These are phyloP conservation scores for Aricia artaxerxes DNA, from an alignment of 2,888 invertebrate genomes.

Conservation along the genomic window DNA sequence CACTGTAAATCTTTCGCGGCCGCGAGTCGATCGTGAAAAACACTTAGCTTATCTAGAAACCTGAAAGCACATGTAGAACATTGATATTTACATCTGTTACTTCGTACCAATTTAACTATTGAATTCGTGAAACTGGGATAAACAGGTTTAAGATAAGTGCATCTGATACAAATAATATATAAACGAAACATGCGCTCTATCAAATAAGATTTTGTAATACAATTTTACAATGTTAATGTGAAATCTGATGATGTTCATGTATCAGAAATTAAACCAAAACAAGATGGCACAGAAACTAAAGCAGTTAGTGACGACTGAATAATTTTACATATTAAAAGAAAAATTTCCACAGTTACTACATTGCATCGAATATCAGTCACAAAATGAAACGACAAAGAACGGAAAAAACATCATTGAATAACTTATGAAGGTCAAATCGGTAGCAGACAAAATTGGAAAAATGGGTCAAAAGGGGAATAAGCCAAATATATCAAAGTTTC, in stretches of 20 bases:
- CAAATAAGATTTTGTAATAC: neutral
- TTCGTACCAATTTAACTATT: neutral
- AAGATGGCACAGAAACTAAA: neutral
- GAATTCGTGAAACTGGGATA: neutral
- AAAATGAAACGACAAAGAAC: conserved; percentile 38
- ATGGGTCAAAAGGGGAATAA: neutral
- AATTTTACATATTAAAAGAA: conserved; percentile 26
- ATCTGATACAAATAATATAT: neutral
- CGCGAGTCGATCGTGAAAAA: conserved; percentile 58
- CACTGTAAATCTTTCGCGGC: conserved; percentile 66
- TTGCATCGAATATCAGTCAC: conserved; percentile 42
- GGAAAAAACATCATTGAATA: neutral
- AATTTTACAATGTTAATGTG: neutral
- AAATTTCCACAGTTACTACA: conserved; percentile 34
- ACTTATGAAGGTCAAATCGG: neutral
- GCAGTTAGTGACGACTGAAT: conserved; percentile 9
- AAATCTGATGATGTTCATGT: neutral
- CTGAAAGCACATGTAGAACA: conserved; percentile 27
- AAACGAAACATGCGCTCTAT: neutral
- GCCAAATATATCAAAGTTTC: neutral
- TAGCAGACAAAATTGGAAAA: neutral
- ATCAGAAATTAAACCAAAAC: neutral
- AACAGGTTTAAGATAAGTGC: neutral
- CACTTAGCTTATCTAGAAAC: conserved; percentile 30
- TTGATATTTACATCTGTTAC: conserved; percentile 5